Base-by-base conservation (phyloP, 2,113 vertebrate species). In the Nettapus auritus region DNA sequence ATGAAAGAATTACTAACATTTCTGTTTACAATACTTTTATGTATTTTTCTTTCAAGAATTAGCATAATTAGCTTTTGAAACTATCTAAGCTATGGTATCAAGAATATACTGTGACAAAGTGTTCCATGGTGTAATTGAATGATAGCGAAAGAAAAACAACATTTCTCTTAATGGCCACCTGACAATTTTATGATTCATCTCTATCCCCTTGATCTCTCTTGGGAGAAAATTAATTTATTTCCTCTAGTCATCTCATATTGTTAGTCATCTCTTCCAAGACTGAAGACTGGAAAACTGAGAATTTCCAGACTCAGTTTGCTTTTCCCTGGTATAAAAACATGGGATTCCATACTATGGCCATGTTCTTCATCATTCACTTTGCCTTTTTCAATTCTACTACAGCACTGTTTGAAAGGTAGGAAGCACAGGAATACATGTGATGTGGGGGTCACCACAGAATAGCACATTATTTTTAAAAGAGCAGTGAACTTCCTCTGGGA, bases 21-120 rank as follows among this genome's bases (percentile, higher is more conserved):
- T 82, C 53, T 68, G 4, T 71, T 89, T 79, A 26, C 26, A 52
- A 59, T 25, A 21, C 11, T 71, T 93, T 14, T 3, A n/a, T 21
- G 23, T 16, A 67, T 62, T 91, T 94, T 90, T 71, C 29, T 76
- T 87, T 66, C 53, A 76, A 48, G 15, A 85, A 76, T 85, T 91
- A 89, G 6, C 53, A 44, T 59, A 36, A 75, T 67, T 89, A 60
- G 5, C 46, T 91, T 85, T 56, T 71, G 6, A 78, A 91, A 17
- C 22, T 38, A 17, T 33, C n/a, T 21, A 93, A 85, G 2, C 3
- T 64, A 17, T 11, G 3, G 3, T 66, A 34, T 82, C 57, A 87
- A 82, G 57, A 73, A 76, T 16, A 66, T 29, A 36, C 33, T 66
- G 38, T 48, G 82, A 68, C 20, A 73, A 87, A 89, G 36, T 53